Base-by-base conservation (phyloP, 2,113 vertebrate species). In the Microtus montanus region DNA sequence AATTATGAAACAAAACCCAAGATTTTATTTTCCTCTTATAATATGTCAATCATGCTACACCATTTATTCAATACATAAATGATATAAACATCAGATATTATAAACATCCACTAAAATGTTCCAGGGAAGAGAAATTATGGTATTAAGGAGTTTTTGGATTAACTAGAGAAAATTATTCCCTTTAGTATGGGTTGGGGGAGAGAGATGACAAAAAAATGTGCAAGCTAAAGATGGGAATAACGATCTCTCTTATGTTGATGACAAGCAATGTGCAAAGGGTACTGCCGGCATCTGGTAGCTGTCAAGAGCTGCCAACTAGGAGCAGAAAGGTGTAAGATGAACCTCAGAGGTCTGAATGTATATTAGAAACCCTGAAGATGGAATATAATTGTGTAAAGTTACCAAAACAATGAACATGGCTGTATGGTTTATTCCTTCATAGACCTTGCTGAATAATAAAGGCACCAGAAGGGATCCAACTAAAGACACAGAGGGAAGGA, bases 201-300 rank as follows among this genome's bases (percentile, higher is more conserved):
- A 61, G 12, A 89, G 70, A 91, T 52, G 24, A 84, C 17, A 92
- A 95, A 87, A 95, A 95, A 87, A 41, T 33, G 20, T 35, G 11
- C 35, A 10, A 63, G 35, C 4, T 74, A 84, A 52, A 2, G 26
- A 68, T 54, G 11, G 88, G 24, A 87, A 63, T 38, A 90, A 49
- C 2, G 77, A 38, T 47, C 12, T 41, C 35, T 52, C 20, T 82
- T 30, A 28, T 33, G 26, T 22, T n/a, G 68, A 75, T 38, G 44
- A 26, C 49, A 93, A 90, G 33, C 22, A 47, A 84, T 85, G n/a
- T 11, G 24, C 12, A 88, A 11, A 3, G 13, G 19, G 6, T 47
- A 61, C n/a, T 35, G 52, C 41, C 38, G 78, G 38, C 35, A 35
- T 8, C 41, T 82, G 44, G 54, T 20, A 13, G 26, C 19, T 58